A percentile compares a stretch with the other conserved stretches of the same genome.
These are phyloP conservation scores for Corythornis madagascariensis DNA, from an alignment of 2,113 vertebrate genomes.

Conservation along the genomic window DNA sequence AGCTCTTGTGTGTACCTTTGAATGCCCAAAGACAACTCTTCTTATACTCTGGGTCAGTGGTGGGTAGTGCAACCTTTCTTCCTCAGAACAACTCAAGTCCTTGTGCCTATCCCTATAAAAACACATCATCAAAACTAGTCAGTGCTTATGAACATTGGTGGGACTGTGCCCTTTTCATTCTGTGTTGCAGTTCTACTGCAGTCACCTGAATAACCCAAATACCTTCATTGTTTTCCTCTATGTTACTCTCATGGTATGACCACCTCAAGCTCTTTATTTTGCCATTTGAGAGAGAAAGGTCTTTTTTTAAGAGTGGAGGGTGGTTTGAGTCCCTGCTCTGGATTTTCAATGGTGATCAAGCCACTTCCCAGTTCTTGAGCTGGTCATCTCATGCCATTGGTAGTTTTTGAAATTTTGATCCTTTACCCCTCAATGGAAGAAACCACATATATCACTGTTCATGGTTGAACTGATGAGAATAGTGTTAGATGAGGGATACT, in stretches of 20 bases:
- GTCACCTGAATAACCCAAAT: background rate
- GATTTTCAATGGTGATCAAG: background rate
- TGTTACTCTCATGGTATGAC: background rate
- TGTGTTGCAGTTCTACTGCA: background rate
- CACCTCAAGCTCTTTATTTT: background rate
- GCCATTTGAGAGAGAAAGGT: background rate
- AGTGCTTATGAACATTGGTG: background rate
- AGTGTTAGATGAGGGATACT: background rate
- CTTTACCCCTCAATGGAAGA: background rate
- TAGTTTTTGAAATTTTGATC: background rate
- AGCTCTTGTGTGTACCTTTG: background rate
- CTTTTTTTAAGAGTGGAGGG: background rate
- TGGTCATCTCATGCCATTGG: background rate
- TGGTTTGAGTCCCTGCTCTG: background rate
- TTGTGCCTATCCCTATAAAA: background rate
- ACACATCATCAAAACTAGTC: background rate
- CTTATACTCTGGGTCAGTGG: background rate
- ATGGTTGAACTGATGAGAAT: background rate
- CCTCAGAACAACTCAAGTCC: slow-evolving; percentile 17
- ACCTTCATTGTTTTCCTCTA: background rate
- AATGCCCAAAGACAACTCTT: background rate
- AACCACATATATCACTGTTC: background rate
- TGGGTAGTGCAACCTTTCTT: slow-evolving; percentile 21
- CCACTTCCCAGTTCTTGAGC: background rate
- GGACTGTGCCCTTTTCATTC: background rate